Conservation (phyloP, 2,113 vertebrate species). For the Hemichromis elongatus region DNA sequence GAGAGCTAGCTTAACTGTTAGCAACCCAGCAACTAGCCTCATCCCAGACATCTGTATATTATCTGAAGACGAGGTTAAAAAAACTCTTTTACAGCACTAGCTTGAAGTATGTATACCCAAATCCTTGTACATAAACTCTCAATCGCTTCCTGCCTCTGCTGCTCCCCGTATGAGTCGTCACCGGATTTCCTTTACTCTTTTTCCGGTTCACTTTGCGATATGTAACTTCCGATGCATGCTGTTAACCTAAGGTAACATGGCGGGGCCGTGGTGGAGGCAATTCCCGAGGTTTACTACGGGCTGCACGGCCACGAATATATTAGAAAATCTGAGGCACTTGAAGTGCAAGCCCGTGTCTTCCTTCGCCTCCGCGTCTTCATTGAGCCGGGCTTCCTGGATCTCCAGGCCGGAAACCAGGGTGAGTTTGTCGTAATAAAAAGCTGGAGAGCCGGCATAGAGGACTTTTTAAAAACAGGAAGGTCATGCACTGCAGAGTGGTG, state of each 20-base stretch:
- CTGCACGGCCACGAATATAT: neutral
- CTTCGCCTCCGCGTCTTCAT: neutral
- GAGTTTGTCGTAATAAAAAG: neutral
- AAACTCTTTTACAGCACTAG: neutral
- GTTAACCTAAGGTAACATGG: slow-evolving; percentile 57
- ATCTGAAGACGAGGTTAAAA: neutral
- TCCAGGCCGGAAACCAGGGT: slow-evolving; percentile 14
- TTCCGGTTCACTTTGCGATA: slow-evolving; percentile 46
- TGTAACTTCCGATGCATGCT: neutral
- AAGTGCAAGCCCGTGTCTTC: neutral
- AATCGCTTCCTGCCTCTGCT: neutral
- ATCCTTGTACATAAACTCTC: neutral
- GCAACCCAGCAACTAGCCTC: neutral
- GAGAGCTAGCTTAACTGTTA: neutral
- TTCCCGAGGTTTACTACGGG: slow-evolving; percentile 36
- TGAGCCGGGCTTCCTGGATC: neutral
- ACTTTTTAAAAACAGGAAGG: slow-evolving; percentile 56
- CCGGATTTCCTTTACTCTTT: rapidly evolving
- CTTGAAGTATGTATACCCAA: neutral
- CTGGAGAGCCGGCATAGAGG: neutral
- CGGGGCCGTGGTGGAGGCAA: slow-evolving; percentile 63
- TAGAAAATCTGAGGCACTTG: neutral
- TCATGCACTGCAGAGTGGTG: slow-evolving; percentile 20
- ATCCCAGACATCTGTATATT: neutral
- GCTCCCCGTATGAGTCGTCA: neutral